Conservation (phyloP, 2,113 vertebrate species). For the Catharus fuscescens region DNA sequence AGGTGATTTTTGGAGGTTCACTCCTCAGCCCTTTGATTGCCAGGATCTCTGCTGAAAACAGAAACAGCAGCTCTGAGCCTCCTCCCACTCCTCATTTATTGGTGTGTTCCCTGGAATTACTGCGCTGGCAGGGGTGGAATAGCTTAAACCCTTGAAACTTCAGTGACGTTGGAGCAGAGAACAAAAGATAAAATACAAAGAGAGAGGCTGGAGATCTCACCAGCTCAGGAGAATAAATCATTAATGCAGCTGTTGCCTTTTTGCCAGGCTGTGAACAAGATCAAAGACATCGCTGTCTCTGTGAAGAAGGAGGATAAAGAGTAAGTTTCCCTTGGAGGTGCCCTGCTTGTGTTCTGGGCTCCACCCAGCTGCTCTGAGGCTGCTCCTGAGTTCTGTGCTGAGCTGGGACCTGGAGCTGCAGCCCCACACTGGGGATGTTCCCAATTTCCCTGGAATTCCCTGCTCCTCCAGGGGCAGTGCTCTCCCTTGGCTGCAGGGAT, state of each 20-base stretch:
- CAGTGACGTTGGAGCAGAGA: neutral
- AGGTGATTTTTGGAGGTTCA: neutral
- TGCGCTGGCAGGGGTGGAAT: neutral
- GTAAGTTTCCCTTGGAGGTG: slow-evolving; percentile 75
- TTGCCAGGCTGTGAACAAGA: slow-evolving; percentile 89
- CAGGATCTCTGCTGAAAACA: neutral
- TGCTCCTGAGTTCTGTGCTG: neutral
- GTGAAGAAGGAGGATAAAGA: slow-evolving; percentile 91
- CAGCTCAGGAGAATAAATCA: neutral
- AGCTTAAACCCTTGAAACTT: neutral
- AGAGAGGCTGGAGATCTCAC: neutral
- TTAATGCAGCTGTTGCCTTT: slow-evolving; percentile 27
- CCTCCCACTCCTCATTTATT: neutral
- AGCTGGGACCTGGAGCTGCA: neutral
- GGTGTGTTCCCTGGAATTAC: neutral
- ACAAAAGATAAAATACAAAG: neutral
- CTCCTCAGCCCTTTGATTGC: neutral
- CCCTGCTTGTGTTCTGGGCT: neutral
- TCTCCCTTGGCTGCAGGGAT: neutral
- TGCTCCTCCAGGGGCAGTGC: neutral
- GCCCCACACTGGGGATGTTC: neutral
- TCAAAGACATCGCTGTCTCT: slow-evolving; percentile 87
- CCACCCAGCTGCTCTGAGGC: neutral
- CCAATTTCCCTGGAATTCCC: neutral
- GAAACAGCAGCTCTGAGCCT: neutral